These are phyloP conservation scores for Tillus elongatus DNA, from an alignment of 2,888 invertebrate species.

Conservation along the genomic window DNA sequence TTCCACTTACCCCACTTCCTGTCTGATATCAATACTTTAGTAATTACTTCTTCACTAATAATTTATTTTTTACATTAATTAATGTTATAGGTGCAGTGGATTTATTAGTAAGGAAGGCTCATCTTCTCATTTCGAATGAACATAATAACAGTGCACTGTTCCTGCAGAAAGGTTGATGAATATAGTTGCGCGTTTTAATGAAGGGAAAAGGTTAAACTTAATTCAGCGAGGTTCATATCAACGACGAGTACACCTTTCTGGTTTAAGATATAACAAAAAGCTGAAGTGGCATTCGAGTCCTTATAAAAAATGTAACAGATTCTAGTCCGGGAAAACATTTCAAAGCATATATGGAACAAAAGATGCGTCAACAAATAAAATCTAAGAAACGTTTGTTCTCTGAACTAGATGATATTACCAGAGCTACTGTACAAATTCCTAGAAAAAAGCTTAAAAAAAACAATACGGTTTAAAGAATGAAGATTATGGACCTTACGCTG, in stretches of 20 bases:
- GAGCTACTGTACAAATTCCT: not conserved
- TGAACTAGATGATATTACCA: too few relatives aligned
- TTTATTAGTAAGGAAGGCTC: conserved; percentile 4
- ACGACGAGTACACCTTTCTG: conserved; percentile 4
- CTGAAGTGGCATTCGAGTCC: not conserved
- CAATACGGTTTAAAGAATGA: not conserved
- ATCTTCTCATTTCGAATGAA: conserved; percentile 7
- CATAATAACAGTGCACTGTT: conserved; percentile 7
- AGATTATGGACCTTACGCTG: conserved; percentile 12
- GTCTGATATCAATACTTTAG: too few relatives aligned
- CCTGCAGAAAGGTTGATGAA: conserved; percentile 9
- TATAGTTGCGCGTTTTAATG: conserved; percentile 5
- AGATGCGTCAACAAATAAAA: not conserved
- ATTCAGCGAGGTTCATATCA: conserved; percentile 8
- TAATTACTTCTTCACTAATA: too few relatives aligned
- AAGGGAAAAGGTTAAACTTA: conserved; percentile 9
- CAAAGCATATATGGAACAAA: not conserved
- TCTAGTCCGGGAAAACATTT: not conserved
- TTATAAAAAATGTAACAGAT: not conserved
- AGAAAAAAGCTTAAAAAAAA: conserved; percentile 1
- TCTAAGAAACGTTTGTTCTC: not conserved
- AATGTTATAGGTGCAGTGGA: conserved; percentile 3
- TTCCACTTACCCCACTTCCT: too few relatives aligned
- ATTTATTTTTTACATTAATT: too few relatives aligned
- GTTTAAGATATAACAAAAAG: conserved; percentile 3